Percentiles rank a stretch among this genome's conserved stretches.
Evolutionary conservation across 2,797 vertebrate species (phyloP).

Genomic region (Pangasius krempfi): DNA sequence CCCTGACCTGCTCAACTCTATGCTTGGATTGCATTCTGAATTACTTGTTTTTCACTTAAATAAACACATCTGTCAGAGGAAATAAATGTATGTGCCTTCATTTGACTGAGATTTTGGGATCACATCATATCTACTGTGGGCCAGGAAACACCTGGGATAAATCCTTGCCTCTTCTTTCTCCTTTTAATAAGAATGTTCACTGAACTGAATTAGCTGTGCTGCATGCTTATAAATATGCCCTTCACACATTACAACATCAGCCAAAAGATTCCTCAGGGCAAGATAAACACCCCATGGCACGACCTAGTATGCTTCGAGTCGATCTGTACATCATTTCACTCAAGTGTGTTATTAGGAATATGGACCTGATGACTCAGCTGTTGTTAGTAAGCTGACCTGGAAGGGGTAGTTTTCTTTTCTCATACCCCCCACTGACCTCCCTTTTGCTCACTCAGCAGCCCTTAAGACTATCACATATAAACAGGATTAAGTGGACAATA

Average conservation of each 20-base stretch:
- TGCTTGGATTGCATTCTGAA: background rate
- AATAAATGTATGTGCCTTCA: background rate
- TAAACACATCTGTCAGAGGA: background rate
- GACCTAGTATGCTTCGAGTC: background rate
- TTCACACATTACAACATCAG: slow-evolving; percentile 17
- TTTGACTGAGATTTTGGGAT: background rate
- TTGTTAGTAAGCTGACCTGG: slow-evolving; percentile 22
- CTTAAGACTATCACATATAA: background rate
- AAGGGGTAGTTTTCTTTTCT: background rate
- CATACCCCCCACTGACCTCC: background rate
- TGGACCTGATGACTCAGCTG: slow-evolving; percentile 17
- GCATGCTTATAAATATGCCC: slow-evolving; percentile 18
- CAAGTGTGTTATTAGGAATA: background rate
- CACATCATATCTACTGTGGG: background rate
- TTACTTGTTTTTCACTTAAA: background rate
- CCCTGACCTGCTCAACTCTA: background rate
- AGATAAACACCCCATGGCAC: slow-evolving; percentile 24
- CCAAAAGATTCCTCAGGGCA: slow-evolving; percentile 3
- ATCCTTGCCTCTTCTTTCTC: background rate
- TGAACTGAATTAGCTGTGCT: slow-evolving; percentile 4
- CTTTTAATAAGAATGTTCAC: background rate
- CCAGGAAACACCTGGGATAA: slow-evolving; percentile 11
- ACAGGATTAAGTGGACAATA: slow-evolving; percentile 9
- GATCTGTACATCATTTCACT: slow-evolving; percentile 17
- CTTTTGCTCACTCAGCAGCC: background rate